Percentiles rank a stretch among this genome's conserved stretches.
Conservation (phyloP, 37 sponge, comb jelly and placozoan genomes). For the Ianthella basta region DNA sequence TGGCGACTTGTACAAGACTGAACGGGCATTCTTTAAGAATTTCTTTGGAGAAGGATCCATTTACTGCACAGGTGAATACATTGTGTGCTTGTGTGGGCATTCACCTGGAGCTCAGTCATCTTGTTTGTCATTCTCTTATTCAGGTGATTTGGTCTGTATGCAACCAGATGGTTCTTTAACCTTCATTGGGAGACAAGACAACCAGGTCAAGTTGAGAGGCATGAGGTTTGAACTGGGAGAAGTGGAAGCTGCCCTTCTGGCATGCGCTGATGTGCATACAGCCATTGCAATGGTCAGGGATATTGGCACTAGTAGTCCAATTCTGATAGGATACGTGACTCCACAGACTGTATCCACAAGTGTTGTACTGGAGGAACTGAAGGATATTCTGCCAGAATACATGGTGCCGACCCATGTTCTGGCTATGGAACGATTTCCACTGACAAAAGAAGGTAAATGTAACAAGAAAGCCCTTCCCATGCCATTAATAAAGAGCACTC, state of each 20-base stretch:
- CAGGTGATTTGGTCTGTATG: conserved; percentile 49
- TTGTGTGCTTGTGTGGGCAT: not conserved
- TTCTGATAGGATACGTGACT: conserved; percentile 46
- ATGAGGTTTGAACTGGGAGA: conserved; percentile 65
- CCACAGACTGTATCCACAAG: not conserved
- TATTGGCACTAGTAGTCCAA: not conserved
- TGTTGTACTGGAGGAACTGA: conserved; percentile 15
- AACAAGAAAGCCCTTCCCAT: conserved; percentile 26
- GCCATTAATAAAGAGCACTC: not conserved
- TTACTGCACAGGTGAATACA: conserved; percentile 35
- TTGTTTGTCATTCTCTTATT: not conserved
- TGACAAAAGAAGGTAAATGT: conserved; percentile 50
- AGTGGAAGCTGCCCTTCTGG: conserved; percentile 38
- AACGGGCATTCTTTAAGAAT: conserved; percentile 21
- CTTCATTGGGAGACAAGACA: conserved; percentile 59
- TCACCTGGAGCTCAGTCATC: not conserved
- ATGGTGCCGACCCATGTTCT: conserved; percentile 58
- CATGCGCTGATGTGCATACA: conserved; percentile 1
- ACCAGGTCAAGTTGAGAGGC: conserved; percentile 72
- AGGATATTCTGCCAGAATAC: conserved; percentile 47
- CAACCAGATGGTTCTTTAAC: conserved; percentile 25
- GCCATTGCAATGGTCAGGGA: conserved; percentile 37
- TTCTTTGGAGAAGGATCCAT: conserved; percentile 17
- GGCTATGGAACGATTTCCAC: conserved; percentile 39
- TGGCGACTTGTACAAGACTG: conserved; percentile 26